phyloP scores from a whole-genome alignment of 2,797 vertebrate species.

The Macrochelys suwanniensis region DNA sequence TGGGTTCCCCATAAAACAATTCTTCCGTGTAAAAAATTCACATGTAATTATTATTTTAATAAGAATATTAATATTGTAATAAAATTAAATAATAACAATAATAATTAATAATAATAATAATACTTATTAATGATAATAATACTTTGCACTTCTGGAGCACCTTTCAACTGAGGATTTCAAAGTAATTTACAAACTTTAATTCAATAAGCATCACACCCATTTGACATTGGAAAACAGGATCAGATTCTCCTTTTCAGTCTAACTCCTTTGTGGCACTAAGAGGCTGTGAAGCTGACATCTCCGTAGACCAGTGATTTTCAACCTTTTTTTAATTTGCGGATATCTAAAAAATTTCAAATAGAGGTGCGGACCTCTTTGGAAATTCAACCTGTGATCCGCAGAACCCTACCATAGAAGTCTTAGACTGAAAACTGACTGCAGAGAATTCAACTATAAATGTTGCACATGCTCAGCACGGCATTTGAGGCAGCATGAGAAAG shows the following conservation, averaged over 20 bases:
- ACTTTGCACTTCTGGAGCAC: conserved; percentile 61
- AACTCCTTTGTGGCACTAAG: conserved; percentile 5
- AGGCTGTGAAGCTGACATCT: not conserved
- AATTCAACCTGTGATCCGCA: not conserved
- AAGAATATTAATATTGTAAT: no score
- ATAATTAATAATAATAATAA: conserved; percentile 26
- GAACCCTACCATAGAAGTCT: not conserved
- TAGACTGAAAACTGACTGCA: not conserved
- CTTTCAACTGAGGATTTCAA: conserved; percentile 66
- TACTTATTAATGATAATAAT: conserved; percentile 49
- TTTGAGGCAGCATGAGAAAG: not conserved
- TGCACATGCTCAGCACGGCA: not conserved
- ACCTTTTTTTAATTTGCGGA: not conserved
- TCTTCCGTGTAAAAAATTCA: conserved; percentile 54
- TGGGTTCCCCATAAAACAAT: conserved; percentile 50
- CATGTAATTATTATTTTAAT: not conserved
- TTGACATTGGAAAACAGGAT: conserved; percentile 2
- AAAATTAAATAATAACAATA: not conserved
- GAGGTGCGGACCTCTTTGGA: not conserved
- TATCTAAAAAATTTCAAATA: not conserved
- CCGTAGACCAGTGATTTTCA: not conserved
- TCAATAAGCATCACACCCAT: conserved; percentile 65
- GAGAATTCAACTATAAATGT: not conserved
- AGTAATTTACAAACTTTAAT: conserved; percentile 72
- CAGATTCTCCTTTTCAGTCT: conserved; percentile 22